Percentiles rank a stretch among this genome's conserved stretches.
Conservation (phyloP, 2,888 invertebrate species). For the Calliphora vomitoria region DNA sequence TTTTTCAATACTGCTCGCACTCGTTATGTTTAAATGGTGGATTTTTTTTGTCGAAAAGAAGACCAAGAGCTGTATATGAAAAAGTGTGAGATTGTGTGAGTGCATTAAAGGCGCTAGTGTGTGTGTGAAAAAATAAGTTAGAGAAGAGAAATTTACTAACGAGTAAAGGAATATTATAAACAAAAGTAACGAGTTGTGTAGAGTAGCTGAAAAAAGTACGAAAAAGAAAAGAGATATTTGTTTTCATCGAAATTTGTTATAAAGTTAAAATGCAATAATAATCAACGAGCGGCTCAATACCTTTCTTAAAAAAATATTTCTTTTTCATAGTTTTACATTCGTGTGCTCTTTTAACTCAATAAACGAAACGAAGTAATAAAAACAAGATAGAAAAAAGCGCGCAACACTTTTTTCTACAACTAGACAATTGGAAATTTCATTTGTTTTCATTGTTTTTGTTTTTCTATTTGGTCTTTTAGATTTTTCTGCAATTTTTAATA, state of each 20-base stretch:
- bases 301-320: slow-evolving; percentile 42
- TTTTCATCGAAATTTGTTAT: slow-evolving; percentile 64
- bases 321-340: slow-evolving; percentile 38
- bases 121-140: slow-evolving; percentile 53
- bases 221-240: slow-evolving; percentile 66
- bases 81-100: slow-evolving; percentile 52
- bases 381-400: slow-evolving; percentile 70
- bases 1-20: slow-evolving; percentile 83
- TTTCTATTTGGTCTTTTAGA: slow-evolving; percentile 57
- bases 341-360: slow-evolving; percentile 17
- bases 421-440: slow-evolving; percentile 46
- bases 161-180: slow-evolving; percentile 59
- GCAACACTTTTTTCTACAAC: slow-evolving; percentile 50
- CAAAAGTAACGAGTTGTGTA: slow-evolving; percentile 62
- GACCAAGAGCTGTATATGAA: slow-evolving; percentile 60
- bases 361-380: slow-evolving; percentile 66
- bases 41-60: slow-evolving; percentile 66
- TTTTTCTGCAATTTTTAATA: slow-evolving; percentile 67
- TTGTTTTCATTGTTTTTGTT: slow-evolving; percentile 56
- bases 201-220: slow-evolving; percentile 54
- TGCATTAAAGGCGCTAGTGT: slow-evolving; percentile 39
- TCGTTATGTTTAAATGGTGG: slow-evolving; percentile 76
- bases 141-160: slow-evolving; percentile 64
- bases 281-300: slow-evolving; percentile 48
- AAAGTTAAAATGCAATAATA: slow-evolving; percentile 62